Base-by-base conservation (phyloP, 2,888 invertebrate species). In the Seira musarum region DNA sequence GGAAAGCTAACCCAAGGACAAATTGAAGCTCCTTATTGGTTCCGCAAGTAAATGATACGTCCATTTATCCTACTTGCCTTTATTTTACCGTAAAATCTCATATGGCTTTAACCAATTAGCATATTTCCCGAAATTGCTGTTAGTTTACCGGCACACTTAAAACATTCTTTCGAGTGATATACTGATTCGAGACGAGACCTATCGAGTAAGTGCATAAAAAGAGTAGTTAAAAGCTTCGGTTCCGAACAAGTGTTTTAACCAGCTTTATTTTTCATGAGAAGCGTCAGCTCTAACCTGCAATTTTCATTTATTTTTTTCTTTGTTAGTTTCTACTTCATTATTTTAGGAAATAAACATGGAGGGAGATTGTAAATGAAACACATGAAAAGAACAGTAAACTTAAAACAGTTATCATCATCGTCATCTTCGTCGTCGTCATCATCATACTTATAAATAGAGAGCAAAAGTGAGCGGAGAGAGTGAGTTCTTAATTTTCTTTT, bases 161-260 rank as follows among this genome's bases (percentile, higher is more conserved):
- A n/a, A n/a, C n/a, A n/a, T n/a, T n/a, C n/a, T n/a, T n/a, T n/a
- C n/a, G n/a, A 6, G 6, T 24, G 22, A 73, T 22, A 49, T 64
- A 71, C n/a, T n/a, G n/a, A n/a, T n/a, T n/a, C n/a, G 65, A 64
- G 72, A 25, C 64, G 65, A 70, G 71, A 78, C 64, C 79, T 73
- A 79, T 79, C 73, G 73, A 79, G 73, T 73, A 65, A 67, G 66
- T 70, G 2, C 53, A 80, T 80, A 80, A 80, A 80, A 80, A 65
- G 73, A 68, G 80, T 75, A 80, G 80, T 80, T 80, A 80, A 80
- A 80, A 80, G 74, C 74, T 65, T 75, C 74, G 73, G 73, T 72
- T 80, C 80, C 80, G 74, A 80, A 80, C 80, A 80, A 80, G 74
- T 61, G 69, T 75, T 80, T 64, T 80, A 73, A 73, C 74, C 17